A percentile compares a stretch with the other conserved stretches of the same genome.
Conservation (phyloP, 2,888 invertebrate species). For the Smittia aterrima region DNA sequence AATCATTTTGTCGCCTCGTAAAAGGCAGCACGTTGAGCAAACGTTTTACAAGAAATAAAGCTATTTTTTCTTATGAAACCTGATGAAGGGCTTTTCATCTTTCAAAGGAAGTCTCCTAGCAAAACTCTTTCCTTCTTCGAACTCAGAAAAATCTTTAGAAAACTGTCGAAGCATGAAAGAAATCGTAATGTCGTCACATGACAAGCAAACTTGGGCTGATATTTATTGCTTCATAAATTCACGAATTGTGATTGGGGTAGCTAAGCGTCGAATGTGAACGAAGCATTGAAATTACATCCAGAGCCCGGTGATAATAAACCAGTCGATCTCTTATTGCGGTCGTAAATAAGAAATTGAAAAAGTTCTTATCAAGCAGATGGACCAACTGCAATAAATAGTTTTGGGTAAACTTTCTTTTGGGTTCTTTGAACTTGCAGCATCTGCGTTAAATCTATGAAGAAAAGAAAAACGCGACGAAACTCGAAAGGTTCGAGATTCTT, state of each 20-base stretch:
- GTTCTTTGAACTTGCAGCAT: too few species aligned
- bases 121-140: neutral
- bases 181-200: too few species aligned
- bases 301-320: neutral
- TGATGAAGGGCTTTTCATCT: too few species aligned
- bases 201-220: neutral
- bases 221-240: constrained; percentile 4
- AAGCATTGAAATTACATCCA: neutral
- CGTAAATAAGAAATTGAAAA: constrained; percentile 10
- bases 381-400: neutral
- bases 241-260: neutral
- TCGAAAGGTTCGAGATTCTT: too few species aligned
- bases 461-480: too few species aligned
- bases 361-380: neutral
- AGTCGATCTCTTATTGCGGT: neutral
- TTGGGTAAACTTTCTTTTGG: neutral
- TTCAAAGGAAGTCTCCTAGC: too few species aligned
- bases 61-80: neutral
- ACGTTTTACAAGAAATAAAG: neutral
- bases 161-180: too few species aligned
- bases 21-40: constrained; percentile 12
- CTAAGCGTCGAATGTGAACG: neutral
- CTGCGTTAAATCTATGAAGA: too few species aligned
- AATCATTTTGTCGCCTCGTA: neutral
- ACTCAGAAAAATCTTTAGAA: neutral